A percentile compares a stretch with the other conserved stretches of the same genome.
phyloP scores from a whole-genome alignment of 1,140 invertebrate genomes.

The Caerostris extrusa region DNA sequence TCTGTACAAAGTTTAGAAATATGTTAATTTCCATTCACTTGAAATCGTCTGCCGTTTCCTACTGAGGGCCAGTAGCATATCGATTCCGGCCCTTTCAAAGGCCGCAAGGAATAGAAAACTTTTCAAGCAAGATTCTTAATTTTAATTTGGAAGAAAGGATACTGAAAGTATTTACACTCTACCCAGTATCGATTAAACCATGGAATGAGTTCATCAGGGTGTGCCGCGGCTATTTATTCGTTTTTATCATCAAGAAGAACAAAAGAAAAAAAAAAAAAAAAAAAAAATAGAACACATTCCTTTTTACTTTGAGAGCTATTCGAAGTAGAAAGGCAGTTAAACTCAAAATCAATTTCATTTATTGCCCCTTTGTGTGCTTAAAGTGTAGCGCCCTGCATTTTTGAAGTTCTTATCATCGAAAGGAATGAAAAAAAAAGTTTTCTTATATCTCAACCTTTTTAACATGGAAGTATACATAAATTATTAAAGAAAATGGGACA shows the following conservation, averaged over 20 bases:
- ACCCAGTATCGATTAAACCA: neutral
- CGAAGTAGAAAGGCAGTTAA: neutral
- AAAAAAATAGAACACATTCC: neutral
- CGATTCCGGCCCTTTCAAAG: no score
- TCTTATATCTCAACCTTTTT: neutral
- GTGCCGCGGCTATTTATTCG: neutral
- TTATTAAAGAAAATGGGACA: neutral
- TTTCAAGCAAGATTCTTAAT: neutral
- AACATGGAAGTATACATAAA: neutral
- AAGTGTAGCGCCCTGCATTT: neutral
- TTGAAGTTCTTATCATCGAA: neutral
- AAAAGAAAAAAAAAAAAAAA: no score
- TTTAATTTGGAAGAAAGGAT: neutral
- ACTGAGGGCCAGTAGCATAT: no score
- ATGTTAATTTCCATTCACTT: neutral
- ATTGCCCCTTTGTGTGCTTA: conserved; percentile 5
- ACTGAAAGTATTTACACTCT: neutral
- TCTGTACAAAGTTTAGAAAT: neutral
- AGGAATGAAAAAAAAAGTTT: neutral
- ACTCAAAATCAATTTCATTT: conserved; percentile 11
- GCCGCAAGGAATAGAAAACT: neutral
- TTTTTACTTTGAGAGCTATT: neutral
- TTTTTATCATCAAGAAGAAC: neutral
- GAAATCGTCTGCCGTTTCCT: no score
- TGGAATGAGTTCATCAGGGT: neutral